A percentile compares a stretch with the other conserved stretches of the same genome.
Conservation (phyloP, 92 coral and sea anemone species). For the Porites cylindrica region DNA sequence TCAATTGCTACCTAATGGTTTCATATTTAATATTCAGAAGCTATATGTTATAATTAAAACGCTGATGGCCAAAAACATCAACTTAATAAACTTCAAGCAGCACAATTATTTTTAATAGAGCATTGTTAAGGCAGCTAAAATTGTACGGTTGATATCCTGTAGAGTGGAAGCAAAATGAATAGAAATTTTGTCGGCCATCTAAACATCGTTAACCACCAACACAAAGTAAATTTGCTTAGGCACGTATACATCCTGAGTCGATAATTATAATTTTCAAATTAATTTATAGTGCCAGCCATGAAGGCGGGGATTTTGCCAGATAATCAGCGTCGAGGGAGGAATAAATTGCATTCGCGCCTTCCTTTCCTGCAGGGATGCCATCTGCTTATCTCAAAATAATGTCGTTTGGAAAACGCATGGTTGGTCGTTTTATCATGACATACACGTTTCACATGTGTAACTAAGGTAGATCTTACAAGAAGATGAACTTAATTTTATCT, state of each 20-base stretch:
- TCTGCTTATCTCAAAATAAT: conserved; percentile 23
- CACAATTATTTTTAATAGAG: background rate
- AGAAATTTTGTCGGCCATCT: background rate
- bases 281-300: background rate
- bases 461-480: too few species aligned
- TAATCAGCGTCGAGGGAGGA: conserved; percentile 10
- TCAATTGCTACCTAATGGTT: conserved; percentile 3
- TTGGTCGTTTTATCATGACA: background rate
- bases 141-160: background rate
- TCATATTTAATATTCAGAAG: background rate
- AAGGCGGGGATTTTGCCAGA: background rate
- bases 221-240: background rate
- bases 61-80: background rate
- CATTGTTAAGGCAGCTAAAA: background rate
- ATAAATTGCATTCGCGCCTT: background rate
- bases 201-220: background rate
- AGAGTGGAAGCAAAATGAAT: background rate
- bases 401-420: conserved; percentile 10
- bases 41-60: background rate
- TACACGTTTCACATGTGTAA: background rate
- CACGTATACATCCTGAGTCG: background rate
- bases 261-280: background rate
- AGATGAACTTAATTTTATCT: too few species aligned
- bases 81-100: background rate
- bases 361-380: background rate